Conservation (phyloP, 2,888 invertebrate species). For the Platycheirus albimanus region DNA sequence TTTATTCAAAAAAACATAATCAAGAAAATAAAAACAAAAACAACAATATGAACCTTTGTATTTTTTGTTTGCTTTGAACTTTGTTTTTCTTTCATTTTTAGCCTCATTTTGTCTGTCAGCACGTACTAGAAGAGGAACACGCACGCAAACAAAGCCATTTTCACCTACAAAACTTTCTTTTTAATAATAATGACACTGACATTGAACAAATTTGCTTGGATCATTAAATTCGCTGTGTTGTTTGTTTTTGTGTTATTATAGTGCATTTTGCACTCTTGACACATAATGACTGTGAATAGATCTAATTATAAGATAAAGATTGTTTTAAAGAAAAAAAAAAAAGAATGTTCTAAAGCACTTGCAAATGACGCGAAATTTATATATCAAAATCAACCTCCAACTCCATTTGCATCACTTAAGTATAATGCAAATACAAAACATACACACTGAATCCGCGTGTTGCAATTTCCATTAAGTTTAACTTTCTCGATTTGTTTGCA, state of each 20-base stretch:
- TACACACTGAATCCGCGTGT: background rate
- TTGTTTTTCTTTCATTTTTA: constrained; percentile 1
- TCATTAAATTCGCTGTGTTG: constrained; percentile 7
- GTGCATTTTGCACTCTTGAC: constrained; percentile 23
- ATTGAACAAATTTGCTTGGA: constrained; percentile 39
- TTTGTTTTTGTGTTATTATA: constrained; percentile 10
- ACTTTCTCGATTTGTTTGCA: constrained; percentile 52
- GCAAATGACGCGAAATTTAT: constrained; percentile 8
- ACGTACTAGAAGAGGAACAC: constrained; percentile 29
- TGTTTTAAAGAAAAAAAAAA: background rate
- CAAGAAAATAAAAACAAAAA: background rate
- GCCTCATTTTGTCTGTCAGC: constrained; percentile 9
- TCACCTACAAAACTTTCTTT: constrained; percentile 44
- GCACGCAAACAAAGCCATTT: constrained; percentile 12
- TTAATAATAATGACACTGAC: constrained; percentile 40
- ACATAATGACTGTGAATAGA: constrained; percentile 28
- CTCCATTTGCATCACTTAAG: too few relatives aligned
- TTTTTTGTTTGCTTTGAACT: constrained; percentile 1
- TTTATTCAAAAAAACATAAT: too few relatives aligned
- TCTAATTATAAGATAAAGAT: constrained; percentile 1
- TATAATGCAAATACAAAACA: background rate
- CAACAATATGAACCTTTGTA: background rate
- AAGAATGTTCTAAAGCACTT: too few relatives aligned
- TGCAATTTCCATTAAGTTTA: constrained; percentile 51
- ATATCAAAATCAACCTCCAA: too few relatives aligned